A percentile compares a stretch with the other conserved stretches of the same genome.
These are phyloP conservation scores for Pogonognathellus flavescens DNA, from an alignment of 1,140 invertebrate species.

Conservation along the genomic window DNA sequence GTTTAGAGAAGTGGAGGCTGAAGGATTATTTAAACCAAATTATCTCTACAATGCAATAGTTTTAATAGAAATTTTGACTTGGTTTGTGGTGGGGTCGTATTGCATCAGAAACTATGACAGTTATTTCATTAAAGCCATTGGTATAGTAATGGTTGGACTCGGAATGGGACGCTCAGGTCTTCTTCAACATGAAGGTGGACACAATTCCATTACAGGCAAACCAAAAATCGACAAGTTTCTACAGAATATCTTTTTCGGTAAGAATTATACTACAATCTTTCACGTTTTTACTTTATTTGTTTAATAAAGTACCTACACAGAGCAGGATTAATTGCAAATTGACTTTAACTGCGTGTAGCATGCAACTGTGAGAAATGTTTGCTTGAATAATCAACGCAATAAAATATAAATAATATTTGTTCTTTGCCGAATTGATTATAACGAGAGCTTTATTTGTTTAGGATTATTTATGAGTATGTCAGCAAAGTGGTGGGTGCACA, in stretches of 20 bases:
- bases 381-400: not conserved
- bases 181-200: constrained; percentile 52
- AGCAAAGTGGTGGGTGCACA: constrained; percentile 45
- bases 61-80: constrained; percentile 14
- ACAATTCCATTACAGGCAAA: constrained; percentile 53
- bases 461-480: constrained; percentile 28
- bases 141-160: constrained; percentile 20
- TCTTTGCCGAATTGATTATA: not conserved
- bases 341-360: too few relatives aligned
- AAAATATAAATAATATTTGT: not conserved
- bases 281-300: not conserved
- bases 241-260: constrained; percentile 39
- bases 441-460: not conserved
- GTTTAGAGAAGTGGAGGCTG: constrained; percentile 27
- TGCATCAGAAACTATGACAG: constrained; percentile 18
- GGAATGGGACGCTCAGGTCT: constrained; percentile 1
- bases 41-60: not conserved
- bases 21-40: constrained; percentile 38
- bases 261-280: not conserved
- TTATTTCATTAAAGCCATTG: not conserved
- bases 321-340: too few relatives aligned
- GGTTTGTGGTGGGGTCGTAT: constrained; percentile 17
- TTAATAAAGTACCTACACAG: too few relatives aligned
- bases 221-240: constrained; percentile 45
- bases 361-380: too few relatives aligned